Conservation (phyloP, 2,888 invertebrate genomes). For the Penaeus monodon region DNA sequence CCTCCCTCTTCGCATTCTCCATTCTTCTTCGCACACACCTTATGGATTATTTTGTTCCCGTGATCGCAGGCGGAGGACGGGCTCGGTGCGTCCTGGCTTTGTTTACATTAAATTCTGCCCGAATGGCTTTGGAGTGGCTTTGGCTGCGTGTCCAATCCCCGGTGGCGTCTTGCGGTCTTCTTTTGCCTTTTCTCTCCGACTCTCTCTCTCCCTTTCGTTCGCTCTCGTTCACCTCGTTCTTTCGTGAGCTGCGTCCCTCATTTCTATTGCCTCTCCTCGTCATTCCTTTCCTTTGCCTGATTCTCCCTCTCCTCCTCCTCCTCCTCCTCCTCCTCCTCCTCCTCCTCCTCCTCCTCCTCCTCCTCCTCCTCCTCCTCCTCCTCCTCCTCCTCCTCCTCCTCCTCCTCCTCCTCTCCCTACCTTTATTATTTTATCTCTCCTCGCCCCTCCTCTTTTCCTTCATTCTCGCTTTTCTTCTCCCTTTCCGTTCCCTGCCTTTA, state of each 20-base stretch:
- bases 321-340: background rate
- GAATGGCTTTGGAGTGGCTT: no score
- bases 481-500: background rate
- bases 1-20: background rate
- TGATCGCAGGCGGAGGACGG: no score
- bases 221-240: background rate
- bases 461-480: background rate
- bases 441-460: background rate
- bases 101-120: no score
- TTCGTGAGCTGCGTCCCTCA: background rate
- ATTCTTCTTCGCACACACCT: background rate
- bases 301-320: background rate
- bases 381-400: no score
- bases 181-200: no score
- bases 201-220: background rate
- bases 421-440: background rate
- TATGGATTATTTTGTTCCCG: no score
- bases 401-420: background rate
- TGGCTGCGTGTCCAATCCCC: no score
- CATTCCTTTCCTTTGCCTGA: background rate
- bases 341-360: background rate
- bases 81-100: no score
- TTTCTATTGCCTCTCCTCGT: background rate
- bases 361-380: background rate
- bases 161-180: no score